Conservation (phyloP, 1,140 invertebrate genomes). For the Platorchestia sp. region DNA sequence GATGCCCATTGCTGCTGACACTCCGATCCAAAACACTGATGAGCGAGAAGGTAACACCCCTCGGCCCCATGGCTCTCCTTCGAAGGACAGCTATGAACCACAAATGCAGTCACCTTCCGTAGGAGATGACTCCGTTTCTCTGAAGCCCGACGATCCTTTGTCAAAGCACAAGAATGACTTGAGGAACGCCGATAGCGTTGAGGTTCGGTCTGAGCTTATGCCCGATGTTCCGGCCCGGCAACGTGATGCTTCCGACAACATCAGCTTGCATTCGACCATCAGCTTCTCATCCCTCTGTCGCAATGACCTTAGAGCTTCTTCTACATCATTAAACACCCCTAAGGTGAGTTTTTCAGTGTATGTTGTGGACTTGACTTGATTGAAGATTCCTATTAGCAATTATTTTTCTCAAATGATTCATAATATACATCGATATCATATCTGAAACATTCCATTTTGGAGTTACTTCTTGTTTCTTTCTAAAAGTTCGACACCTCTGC, state of each 20-base stretch:
- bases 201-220: constrained; percentile 16
- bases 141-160: constrained; percentile 25
- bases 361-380: not conserved
- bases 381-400: too few species aligned
- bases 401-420: too few species aligned
- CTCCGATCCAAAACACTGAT: not conserved
- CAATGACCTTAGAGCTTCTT: constrained; percentile 27
- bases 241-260: constrained; percentile 41
- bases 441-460: too few species aligned
- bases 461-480: too few species aligned
- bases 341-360: constrained; percentile 37
- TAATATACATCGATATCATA: too few species aligned
- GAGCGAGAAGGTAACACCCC: not conserved
- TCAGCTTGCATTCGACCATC: constrained; percentile 54
- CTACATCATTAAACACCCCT: not conserved
- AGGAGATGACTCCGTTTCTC: not conserved
- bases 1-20: not conserved
- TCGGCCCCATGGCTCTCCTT: not conserved
- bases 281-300: constrained; percentile 50
- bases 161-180: constrained; percentile 23
- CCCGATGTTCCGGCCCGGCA: not conserved
- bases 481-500: too few species aligned
- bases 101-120: not conserved
- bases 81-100: not conserved
- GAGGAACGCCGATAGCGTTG: not conserved